These are phyloP conservation scores for Lophotis ruficrista DNA, from an alignment of 2,113 vertebrate species.

Conservation along the genomic window DNA sequence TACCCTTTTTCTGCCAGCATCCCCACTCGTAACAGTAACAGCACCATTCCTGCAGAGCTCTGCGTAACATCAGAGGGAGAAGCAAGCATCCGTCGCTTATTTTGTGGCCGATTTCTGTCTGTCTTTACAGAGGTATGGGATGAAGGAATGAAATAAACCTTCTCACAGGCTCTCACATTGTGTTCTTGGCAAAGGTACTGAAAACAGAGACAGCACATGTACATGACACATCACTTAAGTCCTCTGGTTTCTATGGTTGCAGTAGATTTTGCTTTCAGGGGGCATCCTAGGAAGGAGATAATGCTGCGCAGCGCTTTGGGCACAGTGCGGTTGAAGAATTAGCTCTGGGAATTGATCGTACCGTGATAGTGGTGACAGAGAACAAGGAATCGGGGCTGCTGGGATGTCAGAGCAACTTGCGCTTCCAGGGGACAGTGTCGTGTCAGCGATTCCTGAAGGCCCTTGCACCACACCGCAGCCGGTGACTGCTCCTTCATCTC, in stretches of 20 bases:
- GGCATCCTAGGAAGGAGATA: conserved; percentile 63
- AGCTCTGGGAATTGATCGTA: conserved; percentile 56
- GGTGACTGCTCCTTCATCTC: conserved; percentile 3
- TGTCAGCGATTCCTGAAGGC: conserved; percentile 57
- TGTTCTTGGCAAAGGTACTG: conserved; percentile 52
- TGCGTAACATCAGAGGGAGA: background rate
- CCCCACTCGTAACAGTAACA: background rate
- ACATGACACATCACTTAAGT: conserved; percentile 65
- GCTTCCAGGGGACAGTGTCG: conserved; percentile 10
- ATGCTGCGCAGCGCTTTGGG: conserved; percentile 34
- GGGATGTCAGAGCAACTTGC: conserved; percentile 53
- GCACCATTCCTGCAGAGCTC: background rate
- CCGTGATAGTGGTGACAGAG: conserved; percentile 62
- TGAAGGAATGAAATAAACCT: conserved; percentile 40
- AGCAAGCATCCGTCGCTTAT: background rate
- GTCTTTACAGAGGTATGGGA: background rate
- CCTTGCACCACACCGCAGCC: background rate
- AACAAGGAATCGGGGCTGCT: conserved; percentile 44
- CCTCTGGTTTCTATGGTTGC: conserved; percentile 66
- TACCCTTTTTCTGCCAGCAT: background rate
- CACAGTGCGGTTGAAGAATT: conserved; percentile 58
- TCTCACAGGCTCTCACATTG: conserved; percentile 18
- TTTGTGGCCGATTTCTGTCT: background rate
- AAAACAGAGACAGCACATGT: conserved; percentile 58
- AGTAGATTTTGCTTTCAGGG: conserved; percentile 64